Percentiles rank a stretch among this genome's conserved stretches.
These are phyloP conservation scores for Rhimphoctona megacephalus DNA, from an alignment of 2,888 invertebrate species.

Conservation along the genomic window DNA sequence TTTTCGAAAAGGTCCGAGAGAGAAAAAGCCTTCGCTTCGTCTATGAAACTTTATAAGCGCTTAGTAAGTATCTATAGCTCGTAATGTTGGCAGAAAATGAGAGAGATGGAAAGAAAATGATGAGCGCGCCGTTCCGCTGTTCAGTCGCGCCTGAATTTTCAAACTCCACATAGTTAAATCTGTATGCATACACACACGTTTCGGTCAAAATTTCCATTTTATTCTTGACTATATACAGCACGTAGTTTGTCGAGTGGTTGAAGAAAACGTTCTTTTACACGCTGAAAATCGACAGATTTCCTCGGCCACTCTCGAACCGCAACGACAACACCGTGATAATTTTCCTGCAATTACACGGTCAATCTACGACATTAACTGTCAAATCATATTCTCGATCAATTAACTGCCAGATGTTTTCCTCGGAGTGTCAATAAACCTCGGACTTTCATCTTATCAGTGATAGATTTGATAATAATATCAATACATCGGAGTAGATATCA, in stretches of 20 bases:
- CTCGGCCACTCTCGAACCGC: conserved; percentile 51
- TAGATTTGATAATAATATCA: not conserved
- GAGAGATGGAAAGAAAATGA: conserved; percentile 33
- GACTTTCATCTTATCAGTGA: not conserved
- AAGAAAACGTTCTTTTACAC: conserved; percentile 47
- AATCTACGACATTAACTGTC: conserved; percentile 3
- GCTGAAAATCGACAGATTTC: conserved; percentile 57
- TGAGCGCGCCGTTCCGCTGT: conserved; percentile 57
- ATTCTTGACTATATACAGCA: conserved; percentile 12
- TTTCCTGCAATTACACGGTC: conserved; percentile 61
- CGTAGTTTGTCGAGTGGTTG: conserved; percentile 35
- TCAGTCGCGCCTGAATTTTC: conserved; percentile 59
- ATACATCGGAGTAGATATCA: not conserved
- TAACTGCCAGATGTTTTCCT: not conserved
- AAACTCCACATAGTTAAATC: conserved; percentile 46
- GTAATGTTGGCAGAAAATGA: conserved; percentile 1
- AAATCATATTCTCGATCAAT: not conserved
- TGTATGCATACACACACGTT: conserved; percentile 22
- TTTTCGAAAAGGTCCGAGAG: conserved; percentile 61
- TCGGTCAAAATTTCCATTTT: conserved; percentile 17
- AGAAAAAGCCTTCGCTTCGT: not conserved
- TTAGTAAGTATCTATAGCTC: conserved; percentile 51
- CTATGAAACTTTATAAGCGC: conserved; percentile 55
- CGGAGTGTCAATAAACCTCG: not conserved
- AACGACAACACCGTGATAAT: conserved; percentile 56